Percentiles rank a stretch among this genome's conserved stretches.
Evolutionary conservation across 2,888 invertebrate species (phyloP).

Genomic region (Plemyria rubiginata): DNA sequence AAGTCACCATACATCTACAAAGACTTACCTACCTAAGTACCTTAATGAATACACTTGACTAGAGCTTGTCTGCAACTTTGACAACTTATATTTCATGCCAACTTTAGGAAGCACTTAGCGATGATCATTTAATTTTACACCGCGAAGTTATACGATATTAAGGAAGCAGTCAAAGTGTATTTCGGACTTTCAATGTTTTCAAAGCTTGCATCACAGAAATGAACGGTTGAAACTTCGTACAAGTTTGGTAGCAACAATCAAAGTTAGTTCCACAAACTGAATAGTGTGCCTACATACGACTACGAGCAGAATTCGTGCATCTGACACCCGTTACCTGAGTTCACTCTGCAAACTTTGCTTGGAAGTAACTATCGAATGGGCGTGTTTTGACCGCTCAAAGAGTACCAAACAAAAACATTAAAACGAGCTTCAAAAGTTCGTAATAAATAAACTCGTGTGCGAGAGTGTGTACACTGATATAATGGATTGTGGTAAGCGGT

Average conservation of each 20-base stretch:
- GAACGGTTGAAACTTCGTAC: slow-evolving; percentile 5
- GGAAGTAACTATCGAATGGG: slow-evolving; percentile 12
- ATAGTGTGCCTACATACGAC: slow-evolving; percentile 9
- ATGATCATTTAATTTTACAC: background rate
- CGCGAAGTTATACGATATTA: background rate
- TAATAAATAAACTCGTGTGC: background rate
- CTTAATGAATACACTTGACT: background rate
- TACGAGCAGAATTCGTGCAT: slow-evolving; percentile 16
- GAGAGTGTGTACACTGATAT: background rate
- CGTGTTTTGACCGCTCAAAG: slow-evolving; percentile 14
- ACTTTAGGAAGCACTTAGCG: background rate
- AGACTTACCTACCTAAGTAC: no score
- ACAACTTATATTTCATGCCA: background rate
- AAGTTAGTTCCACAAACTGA: slow-evolving; percentile 22
- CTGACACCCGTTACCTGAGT: slow-evolving; percentile 21
- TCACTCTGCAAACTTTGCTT: slow-evolving; percentile 17
- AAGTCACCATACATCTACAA: no score
- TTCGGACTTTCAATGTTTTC: background rate
- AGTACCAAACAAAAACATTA: slow-evolving; percentile 14
- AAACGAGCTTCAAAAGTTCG: slow-evolving; percentile 4
- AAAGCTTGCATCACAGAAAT: slow-evolving; percentile 1
- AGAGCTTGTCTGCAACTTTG: background rate
- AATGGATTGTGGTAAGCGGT: slow-evolving; percentile 4
- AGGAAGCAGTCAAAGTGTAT: background rate
- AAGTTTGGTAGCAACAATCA: slow-evolving; percentile 13